phyloP scores from a whole-genome alignment of 2,113 vertebrate species.

The Nothocercus nigrocapillus region DNA sequence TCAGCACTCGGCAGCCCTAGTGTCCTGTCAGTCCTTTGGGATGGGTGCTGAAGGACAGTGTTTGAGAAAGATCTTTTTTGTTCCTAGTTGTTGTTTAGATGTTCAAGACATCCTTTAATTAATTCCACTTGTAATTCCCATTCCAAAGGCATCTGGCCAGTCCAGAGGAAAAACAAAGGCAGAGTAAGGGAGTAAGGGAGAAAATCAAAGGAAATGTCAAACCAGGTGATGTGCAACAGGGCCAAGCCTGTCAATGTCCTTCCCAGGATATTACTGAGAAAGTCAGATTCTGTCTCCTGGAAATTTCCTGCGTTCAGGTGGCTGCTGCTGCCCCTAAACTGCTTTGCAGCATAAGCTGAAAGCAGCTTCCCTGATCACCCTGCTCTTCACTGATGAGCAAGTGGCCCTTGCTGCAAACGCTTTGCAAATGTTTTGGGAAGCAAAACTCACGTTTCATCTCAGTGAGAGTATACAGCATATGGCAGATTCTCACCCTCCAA shows the following conservation, averaged over 20 bases:
- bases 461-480: fast-evolving
- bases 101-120: not conserved
- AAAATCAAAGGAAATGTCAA: not conserved
- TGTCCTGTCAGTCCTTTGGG: not conserved
- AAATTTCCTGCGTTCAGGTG: not conserved
- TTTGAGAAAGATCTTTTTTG: not conserved
- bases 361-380: not conserved
- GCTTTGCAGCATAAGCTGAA: not conserved
- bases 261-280: not conserved
- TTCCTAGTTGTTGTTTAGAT: not conserved
- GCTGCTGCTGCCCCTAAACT: not conserved
- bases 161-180: not conserved
- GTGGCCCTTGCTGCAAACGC: not conserved
- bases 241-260: not conserved
- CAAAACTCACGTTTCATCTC: fast-evolving
- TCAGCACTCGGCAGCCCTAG: fast-evolving
- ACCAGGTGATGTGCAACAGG: fast-evolving
- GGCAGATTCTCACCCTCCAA: not conserved
- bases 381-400: not conserved
- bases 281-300: not conserved
- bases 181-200: not conserved
- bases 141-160: not conserved
- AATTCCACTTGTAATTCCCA: not conserved
- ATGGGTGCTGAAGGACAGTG: not conserved
- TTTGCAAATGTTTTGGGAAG: not conserved